Conservation (phyloP, 2,888 invertebrate genomes). For the Lasius fuliginosus region DNA sequence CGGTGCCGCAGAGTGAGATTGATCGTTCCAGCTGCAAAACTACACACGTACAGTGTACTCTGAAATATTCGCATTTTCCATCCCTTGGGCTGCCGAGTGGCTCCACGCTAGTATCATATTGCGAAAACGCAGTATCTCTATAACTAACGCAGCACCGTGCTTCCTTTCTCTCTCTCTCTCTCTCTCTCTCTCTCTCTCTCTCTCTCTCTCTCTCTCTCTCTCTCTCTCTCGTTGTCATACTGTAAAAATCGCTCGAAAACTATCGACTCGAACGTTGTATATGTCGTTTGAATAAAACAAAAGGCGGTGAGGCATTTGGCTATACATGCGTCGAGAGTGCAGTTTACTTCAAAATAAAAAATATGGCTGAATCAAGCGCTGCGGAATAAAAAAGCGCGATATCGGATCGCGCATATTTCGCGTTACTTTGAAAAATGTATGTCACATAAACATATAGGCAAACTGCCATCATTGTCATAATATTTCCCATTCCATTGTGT, state of each 20-base stretch:
- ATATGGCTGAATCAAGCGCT: conserved; percentile 13
- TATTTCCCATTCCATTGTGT: background rate
- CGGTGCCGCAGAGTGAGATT: conserved; percentile 46
- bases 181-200: background rate
- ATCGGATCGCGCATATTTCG: background rate
- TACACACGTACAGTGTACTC: conserved; percentile 30
- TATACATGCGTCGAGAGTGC: conserved; percentile 1
- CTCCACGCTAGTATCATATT: conserved; percentile 35
- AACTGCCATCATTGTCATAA: background rate
- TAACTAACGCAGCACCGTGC: background rate
- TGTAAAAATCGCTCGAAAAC: conserved; percentile 34
- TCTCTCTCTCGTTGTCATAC: conserved; percentile 1
- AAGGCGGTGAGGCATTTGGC: conserved; percentile 5
- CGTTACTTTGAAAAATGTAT: background rate
- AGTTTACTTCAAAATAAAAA: conserved; percentile 41
- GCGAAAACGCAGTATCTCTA: conserved; percentile 40
- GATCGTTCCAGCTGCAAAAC: conserved; percentile 43
- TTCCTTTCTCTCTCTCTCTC: background rate
- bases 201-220: background rate
- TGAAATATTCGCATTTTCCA: conserved; percentile 54
- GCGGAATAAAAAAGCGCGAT: conserved; percentile 2
- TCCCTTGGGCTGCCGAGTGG: conserved; percentile 26
- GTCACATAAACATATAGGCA: background rate
- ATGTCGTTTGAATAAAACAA: conserved; percentile 44
- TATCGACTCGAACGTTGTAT: conserved; percentile 37